These are phyloP conservation scores for Mnemiopsis leidyi DNA, from an alignment of 37 sponge, comb jelly and placozoan genomes.

Conservation along the genomic window DNA sequence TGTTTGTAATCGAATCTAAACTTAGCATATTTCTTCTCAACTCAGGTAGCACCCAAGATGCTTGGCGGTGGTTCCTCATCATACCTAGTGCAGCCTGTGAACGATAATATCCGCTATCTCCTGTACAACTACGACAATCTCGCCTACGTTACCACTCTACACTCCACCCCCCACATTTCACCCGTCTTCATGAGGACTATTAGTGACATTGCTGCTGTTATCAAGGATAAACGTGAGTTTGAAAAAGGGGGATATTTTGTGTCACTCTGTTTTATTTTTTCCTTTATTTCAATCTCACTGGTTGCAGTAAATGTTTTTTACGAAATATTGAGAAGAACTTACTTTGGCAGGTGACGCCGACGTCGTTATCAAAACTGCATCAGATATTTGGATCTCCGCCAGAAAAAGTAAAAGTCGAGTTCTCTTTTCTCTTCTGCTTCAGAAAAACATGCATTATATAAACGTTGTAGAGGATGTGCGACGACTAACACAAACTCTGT, in stretches of 20 bases:
- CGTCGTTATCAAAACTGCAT: background rate
- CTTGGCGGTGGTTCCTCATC: background rate
- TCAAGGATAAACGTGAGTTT: constrained; percentile 28
- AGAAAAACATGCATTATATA: constrained; percentile 31
- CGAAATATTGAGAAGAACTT: too few relatives aligned
- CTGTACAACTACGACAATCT: constrained; percentile 61
- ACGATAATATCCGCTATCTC: constrained; percentile 37
- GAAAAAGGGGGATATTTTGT: too few relatives aligned
- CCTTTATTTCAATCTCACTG: too few relatives aligned
- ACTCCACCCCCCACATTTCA: background rate
- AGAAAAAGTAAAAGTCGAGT: constrained; percentile 44
- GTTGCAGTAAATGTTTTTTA: too few relatives aligned
- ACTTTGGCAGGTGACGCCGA: constrained; percentile 11
- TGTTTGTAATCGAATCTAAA: too few relatives aligned
- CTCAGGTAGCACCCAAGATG: constrained; percentile 19
- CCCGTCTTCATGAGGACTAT: background rate
- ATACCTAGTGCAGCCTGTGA: background rate
- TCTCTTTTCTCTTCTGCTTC: background rate
- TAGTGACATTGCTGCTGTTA: constrained; percentile 18
- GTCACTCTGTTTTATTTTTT: background rate
- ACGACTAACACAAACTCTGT: background rate
- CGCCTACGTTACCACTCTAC: constrained; percentile 42
- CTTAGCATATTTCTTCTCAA: background rate
- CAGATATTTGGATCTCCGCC: constrained; percentile 60
- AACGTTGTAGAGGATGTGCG: constrained; percentile 23